Evolutionary conservation across 2,888 invertebrate genomes (phyloP), one percentile per base, ranked within the genome.

Genomic region (Ectemnius cavifrons): DNA sequence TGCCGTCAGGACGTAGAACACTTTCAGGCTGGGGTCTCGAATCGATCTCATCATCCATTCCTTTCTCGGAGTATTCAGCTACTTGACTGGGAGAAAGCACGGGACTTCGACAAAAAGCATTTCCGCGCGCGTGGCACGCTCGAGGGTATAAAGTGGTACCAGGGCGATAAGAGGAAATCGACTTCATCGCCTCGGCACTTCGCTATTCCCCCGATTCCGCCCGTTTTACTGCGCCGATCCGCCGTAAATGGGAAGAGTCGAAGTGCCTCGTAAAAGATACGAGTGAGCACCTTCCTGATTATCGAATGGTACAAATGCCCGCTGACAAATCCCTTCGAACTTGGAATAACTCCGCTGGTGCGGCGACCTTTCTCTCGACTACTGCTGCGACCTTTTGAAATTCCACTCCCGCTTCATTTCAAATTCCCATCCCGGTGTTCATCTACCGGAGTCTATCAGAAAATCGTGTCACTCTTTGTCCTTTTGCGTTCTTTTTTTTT

Each of bases 171-270:
- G 72, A 28, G 65, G 37, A 27, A 20, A 49, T 66, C 65, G 57
- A 63, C 63, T 72, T 82, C 79, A 68, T 79, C 67, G 71, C 56
- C 20, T 58, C 45, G 8, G 72, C 57, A 49, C 65, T 73, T 70
- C 52, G 66, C 64, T 73, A 71, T 75, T 77, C 73, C 76, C 65
- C 77, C 78, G 82, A 82, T 81, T 78, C 76, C 83, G 75, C 80
- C 76, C 83, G 75, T 80, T 85, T 86, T 85, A 84, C 81, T 80
- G 73, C 81, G 27, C 74, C 76, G 37, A 82, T 84, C 77, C 69
- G 69, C 81, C 71, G 71, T 83, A 85, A 84, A 83, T 74, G 79
- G 78, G 37, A 76, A 71, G 69, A 71, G 66, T 69, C 69, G 60
- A 23, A 64, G 59, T 63, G 76, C 68, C 69, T 82, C 81, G 78